Evolutionary conservation across 2,888 invertebrate species (phyloP), one percentile per base, ranked within the genome.

Genomic region (Nebria brevicollis): DNA sequence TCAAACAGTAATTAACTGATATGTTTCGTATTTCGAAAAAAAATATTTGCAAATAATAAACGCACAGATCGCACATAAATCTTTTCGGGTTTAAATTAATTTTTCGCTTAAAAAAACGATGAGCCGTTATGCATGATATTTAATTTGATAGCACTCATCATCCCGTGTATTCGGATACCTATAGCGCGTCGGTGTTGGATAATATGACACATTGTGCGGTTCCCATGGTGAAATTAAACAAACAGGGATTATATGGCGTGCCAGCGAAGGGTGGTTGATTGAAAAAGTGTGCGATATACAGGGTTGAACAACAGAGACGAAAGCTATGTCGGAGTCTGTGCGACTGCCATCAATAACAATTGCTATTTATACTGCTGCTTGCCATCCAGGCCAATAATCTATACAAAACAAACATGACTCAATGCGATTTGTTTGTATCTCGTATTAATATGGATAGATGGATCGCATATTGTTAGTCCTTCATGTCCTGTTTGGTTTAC

Each of bases 141-240:
- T 70, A 70, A 70, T 70, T 70, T 70, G 70, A 70, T 70, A 11
- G 70, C 70, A 15, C 70, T 54, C 54, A 54, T 54, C 54, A 13
- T 54, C 54, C 11, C 34, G 34, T 34, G 5, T 34, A 34, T 34
- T 54, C 54, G 54, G 54, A 34, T 54, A 54, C 54, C 54, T 54
- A 54, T 54, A 54, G 54, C 2, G 54, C 4, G 8, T 54, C 54
- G 54, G 34, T 34, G 34, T 34, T 34, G 34, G 54, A 54, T 54
- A 54, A 54, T 54, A 54, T 54, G 70, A 26, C 70, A 70, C 70
- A 34, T 70, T 70, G 70, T 34, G 34, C 8, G 34, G 70, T 70
- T 70, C 70, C 70, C 70, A 70, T 25, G 34, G 26, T 34, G 34
- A 70, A 70, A 70, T 70, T 70, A 70, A 70, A 70, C 70, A 70